Evolutionary conservation across 1,140 invertebrate genomes (phyloP).

Genomic region (Uloborus diversus): DNA sequence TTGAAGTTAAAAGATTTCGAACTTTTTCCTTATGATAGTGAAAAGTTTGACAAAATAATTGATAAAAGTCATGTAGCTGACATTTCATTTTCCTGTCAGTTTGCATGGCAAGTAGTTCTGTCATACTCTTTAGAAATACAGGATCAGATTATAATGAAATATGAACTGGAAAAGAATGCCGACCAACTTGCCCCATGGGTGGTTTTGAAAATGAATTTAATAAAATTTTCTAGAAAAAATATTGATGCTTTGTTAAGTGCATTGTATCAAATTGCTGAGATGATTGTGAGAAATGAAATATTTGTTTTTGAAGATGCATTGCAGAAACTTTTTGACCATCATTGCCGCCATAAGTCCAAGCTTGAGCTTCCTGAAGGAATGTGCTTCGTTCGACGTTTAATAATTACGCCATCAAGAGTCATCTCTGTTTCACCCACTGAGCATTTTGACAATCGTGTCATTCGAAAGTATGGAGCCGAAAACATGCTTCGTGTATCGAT

Average conservation of each 20-base stretch:
- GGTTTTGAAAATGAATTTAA: background rate
- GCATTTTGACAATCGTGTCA: slow-evolving; percentile 56
- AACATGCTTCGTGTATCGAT: slow-evolving; percentile 47
- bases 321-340: background rate
- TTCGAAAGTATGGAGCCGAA: slow-evolving; percentile 43
- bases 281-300: slow-evolving; percentile 21
- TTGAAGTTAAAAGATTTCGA: background rate
- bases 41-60: background rate
- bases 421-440: slow-evolving; percentile 45
- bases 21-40: background rate
- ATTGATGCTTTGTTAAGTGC: slow-evolving; percentile 12
- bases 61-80: background rate
- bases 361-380: slow-evolving; percentile 42
- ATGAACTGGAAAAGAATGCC: background rate
- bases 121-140: slow-evolving; percentile 8
- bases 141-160: slow-evolving; percentile 34
- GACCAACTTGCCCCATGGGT: background rate
- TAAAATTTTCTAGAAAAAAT: background rate
- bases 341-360: background rate
- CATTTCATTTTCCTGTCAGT: slow-evolving; percentile 28
- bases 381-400: slow-evolving; percentile 43
- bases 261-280: slow-evolving; percentile 38
- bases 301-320: slow-evolving; percentile 42
- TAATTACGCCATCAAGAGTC: slow-evolving; percentile 38
- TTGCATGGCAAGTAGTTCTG: slow-evolving; percentile 34